phyloP scores from a whole-genome alignment of 2,888 invertebrate genomes.

The Marronus borbonicus region DNA sequence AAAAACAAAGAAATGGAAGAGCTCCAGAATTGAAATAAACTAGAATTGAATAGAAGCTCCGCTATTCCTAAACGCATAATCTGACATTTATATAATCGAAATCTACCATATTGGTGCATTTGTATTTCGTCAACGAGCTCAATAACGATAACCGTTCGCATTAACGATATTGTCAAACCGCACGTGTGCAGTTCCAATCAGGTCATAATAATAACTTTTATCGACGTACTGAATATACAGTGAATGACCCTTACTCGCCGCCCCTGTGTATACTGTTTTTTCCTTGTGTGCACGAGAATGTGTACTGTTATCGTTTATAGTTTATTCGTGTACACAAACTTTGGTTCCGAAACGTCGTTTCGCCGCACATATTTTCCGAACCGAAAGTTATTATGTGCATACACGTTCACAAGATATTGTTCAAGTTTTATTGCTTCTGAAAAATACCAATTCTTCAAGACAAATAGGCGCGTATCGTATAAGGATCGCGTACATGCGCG shows the following conservation, averaged over 20 bases:
- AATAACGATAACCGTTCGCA: slow-evolving; percentile 53
- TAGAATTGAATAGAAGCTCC: no score
- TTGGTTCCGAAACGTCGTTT: background rate
- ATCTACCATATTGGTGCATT: slow-evolving; percentile 36
- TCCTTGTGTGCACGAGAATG: background rate
- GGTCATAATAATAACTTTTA: slow-evolving; percentile 51
- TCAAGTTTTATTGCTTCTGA: slow-evolving; percentile 30
- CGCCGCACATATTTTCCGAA: background rate
- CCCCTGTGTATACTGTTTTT: slow-evolving; percentile 16
- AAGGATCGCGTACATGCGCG: slow-evolving; percentile 28
- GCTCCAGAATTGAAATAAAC: no score
- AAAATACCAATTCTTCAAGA: slow-evolving; percentile 23
- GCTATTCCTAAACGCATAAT: slow-evolving; percentile 19
- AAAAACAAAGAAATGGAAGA: no score
- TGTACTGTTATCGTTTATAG: background rate
- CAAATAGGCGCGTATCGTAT: slow-evolving; percentile 24
- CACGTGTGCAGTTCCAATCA: slow-evolving; percentile 50
- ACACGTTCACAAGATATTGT: slow-evolving; percentile 12
- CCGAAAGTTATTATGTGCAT: background rate
- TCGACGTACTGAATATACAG: slow-evolving; percentile 29
- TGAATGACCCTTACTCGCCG: slow-evolving; percentile 8
- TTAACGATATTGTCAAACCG: slow-evolving; percentile 54
- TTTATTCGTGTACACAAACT: slow-evolving; percentile 20
- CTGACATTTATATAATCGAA: slow-evolving; percentile 49
- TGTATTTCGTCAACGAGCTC: slow-evolving; percentile 54